phyloP scores from a whole-genome alignment of 1,140 invertebrate species.

The roundworm (Caenorhabditis elegans) region DNA sequence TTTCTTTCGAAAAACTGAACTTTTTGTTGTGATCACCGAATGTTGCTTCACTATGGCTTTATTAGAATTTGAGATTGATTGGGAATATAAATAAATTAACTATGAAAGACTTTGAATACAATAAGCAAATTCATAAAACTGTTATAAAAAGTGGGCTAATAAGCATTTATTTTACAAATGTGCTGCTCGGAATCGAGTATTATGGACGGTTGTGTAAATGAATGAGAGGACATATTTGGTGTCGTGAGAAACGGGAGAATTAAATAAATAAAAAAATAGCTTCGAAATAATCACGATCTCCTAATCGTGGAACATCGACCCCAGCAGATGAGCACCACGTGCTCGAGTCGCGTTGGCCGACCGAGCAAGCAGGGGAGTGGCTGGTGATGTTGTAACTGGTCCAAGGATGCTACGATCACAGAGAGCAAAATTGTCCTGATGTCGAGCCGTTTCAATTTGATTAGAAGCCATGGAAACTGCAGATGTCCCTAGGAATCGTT shows the following conservation, averaged over 20 bases:
- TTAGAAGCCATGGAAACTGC: not conserved
- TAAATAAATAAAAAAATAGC: no score
- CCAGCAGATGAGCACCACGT: not conserved
- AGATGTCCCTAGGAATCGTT: not conserved
- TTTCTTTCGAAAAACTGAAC: not conserved
- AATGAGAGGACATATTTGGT: no score
- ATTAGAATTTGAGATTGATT: no score
- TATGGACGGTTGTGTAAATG: constrained; percentile 5
- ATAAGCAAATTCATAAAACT: no score
- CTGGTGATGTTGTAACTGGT: not conserved
- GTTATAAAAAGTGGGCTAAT: not conserved
- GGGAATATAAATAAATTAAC: no score
- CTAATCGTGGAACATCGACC: constrained; percentile 1
- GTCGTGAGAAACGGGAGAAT: no score
- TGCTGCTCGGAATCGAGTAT: not conserved
- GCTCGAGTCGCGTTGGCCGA: not conserved
- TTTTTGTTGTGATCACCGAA: not conserved
- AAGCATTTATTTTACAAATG: constrained; percentile 22
- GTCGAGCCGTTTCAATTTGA: not conserved
- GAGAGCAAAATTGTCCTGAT: not conserved
- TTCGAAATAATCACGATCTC: no score
- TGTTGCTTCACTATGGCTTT: not conserved
- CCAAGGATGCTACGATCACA: constrained; percentile 4
- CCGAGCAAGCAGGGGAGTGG: not conserved
- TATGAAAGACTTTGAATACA: no score